phyloP scores from a whole-genome alignment of 2,113 vertebrate genomes.

The Elgaria multicarinata region DNA sequence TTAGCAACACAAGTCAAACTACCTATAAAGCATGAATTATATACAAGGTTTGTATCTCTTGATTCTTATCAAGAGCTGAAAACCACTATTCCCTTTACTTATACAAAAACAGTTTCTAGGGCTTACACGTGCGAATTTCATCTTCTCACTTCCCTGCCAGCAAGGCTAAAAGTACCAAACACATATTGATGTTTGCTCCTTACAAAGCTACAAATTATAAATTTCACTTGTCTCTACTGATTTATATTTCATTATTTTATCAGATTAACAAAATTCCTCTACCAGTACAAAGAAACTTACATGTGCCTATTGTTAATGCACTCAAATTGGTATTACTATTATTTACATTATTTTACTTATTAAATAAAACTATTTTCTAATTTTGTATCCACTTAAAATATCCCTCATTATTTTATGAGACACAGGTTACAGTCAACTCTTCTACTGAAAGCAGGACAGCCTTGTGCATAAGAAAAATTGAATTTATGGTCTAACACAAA shows the following conservation, averaged over 20 bases:
- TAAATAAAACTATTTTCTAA: constrained; percentile 79
- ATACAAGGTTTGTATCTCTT: neutral
- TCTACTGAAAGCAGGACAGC: constrained; percentile 52
- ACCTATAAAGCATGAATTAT: neutral
- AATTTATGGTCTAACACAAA: constrained; percentile 45
- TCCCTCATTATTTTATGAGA: constrained; percentile 60
- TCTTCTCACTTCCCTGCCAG: neutral
- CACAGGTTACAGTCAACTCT: constrained; percentile 28
- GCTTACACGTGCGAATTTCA: constrained; percentile 5
- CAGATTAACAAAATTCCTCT: constrained; percentile 21
- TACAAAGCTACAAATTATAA: constrained; percentile 33
- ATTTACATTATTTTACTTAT: constrained; percentile 81
- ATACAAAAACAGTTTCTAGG: neutral
- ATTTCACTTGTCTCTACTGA: constrained; percentile 6
- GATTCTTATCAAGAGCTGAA: neutral
- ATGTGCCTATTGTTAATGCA: constrained; percentile 21
- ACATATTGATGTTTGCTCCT: constrained; percentile 59
- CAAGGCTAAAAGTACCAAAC: constrained; percentile 45
- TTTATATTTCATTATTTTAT: neutral
- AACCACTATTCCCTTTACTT: neutral
- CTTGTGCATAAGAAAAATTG: constrained; percentile 17
- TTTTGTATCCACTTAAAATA: constrained; percentile 70
- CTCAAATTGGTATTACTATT: constrained; percentile 61
- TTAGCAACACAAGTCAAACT: neutral
- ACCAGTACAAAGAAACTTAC: constrained; percentile 41